Percentiles rank a stretch among this genome's conserved stretches.
phyloP scores from a whole-genome alignment of 2,113 vertebrate species.

The Caranx ignobilis region DNA sequence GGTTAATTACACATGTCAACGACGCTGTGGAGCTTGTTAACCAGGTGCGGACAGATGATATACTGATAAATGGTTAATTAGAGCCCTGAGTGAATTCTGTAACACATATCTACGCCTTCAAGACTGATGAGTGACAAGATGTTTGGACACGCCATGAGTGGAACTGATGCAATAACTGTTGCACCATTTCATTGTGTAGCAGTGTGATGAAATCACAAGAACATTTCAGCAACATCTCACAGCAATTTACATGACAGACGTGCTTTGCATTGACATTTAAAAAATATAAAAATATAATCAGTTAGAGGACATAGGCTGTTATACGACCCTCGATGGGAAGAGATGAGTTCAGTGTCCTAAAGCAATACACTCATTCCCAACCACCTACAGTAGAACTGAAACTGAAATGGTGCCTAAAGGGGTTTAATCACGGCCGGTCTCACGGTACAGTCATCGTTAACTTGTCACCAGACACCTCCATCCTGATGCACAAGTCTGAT shows the following conservation, averaged over 20 bases:
- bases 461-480: not conserved
- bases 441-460: constrained; percentile 2
- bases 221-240: constrained; percentile 34
- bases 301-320: not conserved
- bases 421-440: constrained; percentile 1
- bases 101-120: constrained; percentile 1
- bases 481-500: no score
- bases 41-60: constrained; percentile 61
- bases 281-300: constrained; percentile 1
- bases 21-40: constrained; percentile 50
- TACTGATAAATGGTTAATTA: constrained; percentile 63
- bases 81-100: constrained; percentile 41
- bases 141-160: constrained; percentile 17
- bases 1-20: constrained; percentile 64
- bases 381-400: constrained; percentile 3
- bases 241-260: not conserved
- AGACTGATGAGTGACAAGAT: constrained; percentile 34
- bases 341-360: not conserved
- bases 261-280: not conserved
- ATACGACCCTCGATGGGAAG: not conserved
- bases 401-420: constrained; percentile 6
- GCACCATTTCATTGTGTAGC: constrained; percentile 8
- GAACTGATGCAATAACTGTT: constrained; percentile 28
- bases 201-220: constrained; percentile 35
- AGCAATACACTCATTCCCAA: not conserved